Conservation (phyloP, 64 coral and sea anemone species). For the Dendrophyllia cribrosa region DNA sequence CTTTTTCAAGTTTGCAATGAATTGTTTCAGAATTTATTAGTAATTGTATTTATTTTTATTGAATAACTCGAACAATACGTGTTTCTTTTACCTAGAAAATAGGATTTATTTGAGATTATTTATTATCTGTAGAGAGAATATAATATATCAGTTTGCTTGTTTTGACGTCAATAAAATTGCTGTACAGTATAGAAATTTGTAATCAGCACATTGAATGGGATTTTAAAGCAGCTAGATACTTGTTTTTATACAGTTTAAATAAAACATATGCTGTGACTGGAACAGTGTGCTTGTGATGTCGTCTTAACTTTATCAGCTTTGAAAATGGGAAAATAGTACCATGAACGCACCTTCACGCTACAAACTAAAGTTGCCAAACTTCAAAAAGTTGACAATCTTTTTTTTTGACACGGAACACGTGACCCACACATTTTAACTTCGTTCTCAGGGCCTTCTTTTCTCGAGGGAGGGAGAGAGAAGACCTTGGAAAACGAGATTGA, state of each 20-base stretch:
- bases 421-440: too few relatives aligned
- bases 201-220: constrained; percentile 14
- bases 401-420: too few relatives aligned
- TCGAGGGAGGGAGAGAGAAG: too few relatives aligned
- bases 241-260: constrained; percentile 30
- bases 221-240: neutral
- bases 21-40: neutral
- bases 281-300: neutral
- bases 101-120: constrained; percentile 38
- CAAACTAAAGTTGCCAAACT: too few relatives aligned
- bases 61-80: neutral
- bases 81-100: neutral
- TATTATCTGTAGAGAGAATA: constrained; percentile 9
- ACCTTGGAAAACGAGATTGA: too few relatives aligned
- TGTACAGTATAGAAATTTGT: neutral
- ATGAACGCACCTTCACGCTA: too few relatives aligned
- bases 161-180: constrained; percentile 5
- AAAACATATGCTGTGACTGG: constrained; percentile 10
- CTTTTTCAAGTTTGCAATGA: neutral
- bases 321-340: too few relatives aligned
- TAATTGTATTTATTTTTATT: neutral
- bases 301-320: too few relatives aligned
- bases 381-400: too few relatives aligned
- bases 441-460: too few relatives aligned
- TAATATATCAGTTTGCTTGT: constrained; percentile 2